Evolutionary conservation across 2,888 invertebrate genomes (phyloP), one percentile per base, ranked within the genome.

Genomic region (Sesia bembeciformis): DNA sequence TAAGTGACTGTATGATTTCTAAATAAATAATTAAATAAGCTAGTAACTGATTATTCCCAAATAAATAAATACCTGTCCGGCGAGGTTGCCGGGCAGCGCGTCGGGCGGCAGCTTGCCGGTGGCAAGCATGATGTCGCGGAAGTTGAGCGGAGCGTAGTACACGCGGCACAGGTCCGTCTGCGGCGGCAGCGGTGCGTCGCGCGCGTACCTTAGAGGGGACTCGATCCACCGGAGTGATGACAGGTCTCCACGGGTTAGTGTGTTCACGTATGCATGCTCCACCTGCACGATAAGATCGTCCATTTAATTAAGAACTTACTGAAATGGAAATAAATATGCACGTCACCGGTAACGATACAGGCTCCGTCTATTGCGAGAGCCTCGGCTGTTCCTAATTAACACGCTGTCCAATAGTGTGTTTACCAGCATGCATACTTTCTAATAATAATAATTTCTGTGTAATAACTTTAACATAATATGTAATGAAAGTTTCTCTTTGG

Each of bases 101-200:
- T 99, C 99, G 40, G 98, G 97, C 54, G 98, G 97, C 60, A 99
- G 91, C 89, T 98, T 98, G 66, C 98, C 99, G 39, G 97, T 97
- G 40, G 98, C 98, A 73, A 99, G 88, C 99, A 99, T 99, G 64
- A 99, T 94, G 84, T 99, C 99, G 64, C 98, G 94, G 95, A 99
- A 99, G 90, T 99, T 99, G 58, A 99, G 92, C 49, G 98, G 96
- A 2, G 98, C 96, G 85, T 96, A 98, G 83, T 97, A 96, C 7
- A 98, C 97, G 60, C 91, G 92, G 84, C 97, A 98, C 52, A 97
- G 86, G 67, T 95, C 94, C 58, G 91, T 84, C 3, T 90, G 80
- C 62, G 88, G 75, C 75, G 76, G 72, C 59, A 78, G 71, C 51
- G 62, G 59, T 49, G 65, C 70, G 38, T 57, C 58, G 52, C 94